Percentiles rank a stretch among this genome's conserved stretches.
These are phyloP conservation scores for Malurus splendens DNA, from an alignment of 2,797 vertebrate genomes.

Conservation along the genomic window DNA sequence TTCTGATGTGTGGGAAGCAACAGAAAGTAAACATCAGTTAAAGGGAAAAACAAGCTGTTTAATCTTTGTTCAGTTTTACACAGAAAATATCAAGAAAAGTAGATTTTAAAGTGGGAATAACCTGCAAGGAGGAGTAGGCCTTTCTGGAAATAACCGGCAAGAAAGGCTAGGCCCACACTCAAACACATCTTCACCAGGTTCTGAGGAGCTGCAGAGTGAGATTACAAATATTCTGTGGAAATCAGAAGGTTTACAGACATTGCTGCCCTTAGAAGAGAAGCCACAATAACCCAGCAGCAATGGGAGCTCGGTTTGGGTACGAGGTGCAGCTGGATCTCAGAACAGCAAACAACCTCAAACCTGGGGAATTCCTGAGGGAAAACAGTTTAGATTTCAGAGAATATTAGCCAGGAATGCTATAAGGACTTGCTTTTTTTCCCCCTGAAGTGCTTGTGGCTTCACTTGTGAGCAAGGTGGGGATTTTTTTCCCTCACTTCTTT, in stretches of 20 bases:
- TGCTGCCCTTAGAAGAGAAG: background rate
- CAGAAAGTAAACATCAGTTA: background rate
- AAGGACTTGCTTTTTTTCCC: background rate
- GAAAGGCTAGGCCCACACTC: no score
- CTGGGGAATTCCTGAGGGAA: background rate
- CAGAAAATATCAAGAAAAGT: background rate
- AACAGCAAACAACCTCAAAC: background rate
- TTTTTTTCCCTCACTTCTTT: background rate
- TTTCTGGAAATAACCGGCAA: background rate
- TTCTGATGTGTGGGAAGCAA: background rate
- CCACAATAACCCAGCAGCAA: background rate
- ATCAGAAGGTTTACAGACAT: background rate
- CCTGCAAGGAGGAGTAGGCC: background rate
- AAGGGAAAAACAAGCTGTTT: background rate
- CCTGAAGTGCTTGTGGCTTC: background rate
- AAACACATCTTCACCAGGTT: background rate
- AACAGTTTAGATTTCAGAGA: background rate
- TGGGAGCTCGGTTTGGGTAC: background rate
- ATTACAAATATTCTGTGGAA: background rate
- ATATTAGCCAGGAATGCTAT: rapidly evolving
- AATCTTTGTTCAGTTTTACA: background rate
- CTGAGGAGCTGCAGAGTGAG: background rate
- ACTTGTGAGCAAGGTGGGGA: background rate
- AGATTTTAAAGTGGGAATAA: background rate
- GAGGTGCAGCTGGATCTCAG: background rate